Evolutionary conservation across 2,797 vertebrate genomes (phyloP), one percentile per base, ranked within the genome.

Genomic region (Fundulus diaphanus): DNA sequence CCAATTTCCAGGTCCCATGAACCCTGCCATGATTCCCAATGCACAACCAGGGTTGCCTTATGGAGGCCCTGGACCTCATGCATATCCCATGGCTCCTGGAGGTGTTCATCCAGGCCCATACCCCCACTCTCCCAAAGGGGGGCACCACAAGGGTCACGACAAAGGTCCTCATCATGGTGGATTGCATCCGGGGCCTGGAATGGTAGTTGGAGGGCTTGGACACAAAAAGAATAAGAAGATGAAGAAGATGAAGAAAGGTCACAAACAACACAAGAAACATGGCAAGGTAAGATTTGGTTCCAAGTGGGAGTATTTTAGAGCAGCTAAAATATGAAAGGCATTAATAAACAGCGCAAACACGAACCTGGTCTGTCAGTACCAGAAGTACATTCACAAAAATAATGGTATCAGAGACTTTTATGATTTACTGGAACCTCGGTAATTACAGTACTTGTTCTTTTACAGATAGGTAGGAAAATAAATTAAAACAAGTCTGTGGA

Each of bases 241-340:
- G 92, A 94, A 84, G 85, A 97, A 97, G 67, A 68, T 69, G 85
- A 97, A 96, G 94, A 95, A 97, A 84, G 93, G 78, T 1, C 91
- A 96, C 46, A 96, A 96, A 72, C 73, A 2, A 5, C 59, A 86
- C 59, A 95, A 95, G 78, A 95, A 93, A 80, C 92, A 96, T 20
- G 91, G 95, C 78, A 96, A 96, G 96, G 96, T 96, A 68, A 93
- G 94, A 77, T 15, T 52, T 4, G 2, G 22, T 83, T 82, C 54
- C 29, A 66, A 63, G n/a, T 70, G 35, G 20, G 5, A 70, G 31
- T 56, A 15, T 27, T 27, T 54, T 54, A 54, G 52, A 54, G 20
- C 6, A 31, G 27, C 67, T 48, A 35, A 46, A 46, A 51, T 52
- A n/a, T n/a, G 7, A 37, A 37, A 12, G 52, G 2, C 13, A 54